phyloP scores from a whole-genome alignment of 2,113 vertebrate species.

The Rynchops niger region DNA sequence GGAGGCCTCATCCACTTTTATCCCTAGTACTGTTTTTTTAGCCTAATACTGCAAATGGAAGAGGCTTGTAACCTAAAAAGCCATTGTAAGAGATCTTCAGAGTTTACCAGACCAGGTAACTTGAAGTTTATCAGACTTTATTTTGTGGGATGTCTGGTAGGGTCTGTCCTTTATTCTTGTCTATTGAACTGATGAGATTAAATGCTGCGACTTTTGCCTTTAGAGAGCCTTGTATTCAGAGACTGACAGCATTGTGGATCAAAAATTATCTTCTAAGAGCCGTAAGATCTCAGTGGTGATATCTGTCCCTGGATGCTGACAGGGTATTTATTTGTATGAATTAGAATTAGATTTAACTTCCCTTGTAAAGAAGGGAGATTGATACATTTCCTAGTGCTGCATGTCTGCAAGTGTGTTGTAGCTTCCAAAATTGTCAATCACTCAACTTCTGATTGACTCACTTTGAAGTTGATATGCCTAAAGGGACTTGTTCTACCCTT shows the following conservation, averaged over 20 bases:
- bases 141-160: not conserved
- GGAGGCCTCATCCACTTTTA: not conserved
- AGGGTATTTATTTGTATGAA: not conserved
- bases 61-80: not conserved
- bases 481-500: not conserved
- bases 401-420: not conserved
- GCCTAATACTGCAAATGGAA: not conserved
- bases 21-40: not conserved
- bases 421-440: not conserved
- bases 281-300: not conserved
- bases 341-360: not conserved
- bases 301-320: not conserved
- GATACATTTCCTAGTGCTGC: not conserved
- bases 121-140: not conserved
- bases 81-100: not conserved
- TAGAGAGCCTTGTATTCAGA: not conserved
- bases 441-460: not conserved
- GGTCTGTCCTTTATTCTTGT: not conserved
- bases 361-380: not conserved
- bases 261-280: not conserved
- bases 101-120: not conserved
- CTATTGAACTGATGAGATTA: not conserved
- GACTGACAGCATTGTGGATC: not conserved
- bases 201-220: not conserved
- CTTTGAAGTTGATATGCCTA: not conserved